Evolutionary conservation across 2,888 invertebrate species (phyloP).

Genomic region (Folsomia manolachei): DNA sequence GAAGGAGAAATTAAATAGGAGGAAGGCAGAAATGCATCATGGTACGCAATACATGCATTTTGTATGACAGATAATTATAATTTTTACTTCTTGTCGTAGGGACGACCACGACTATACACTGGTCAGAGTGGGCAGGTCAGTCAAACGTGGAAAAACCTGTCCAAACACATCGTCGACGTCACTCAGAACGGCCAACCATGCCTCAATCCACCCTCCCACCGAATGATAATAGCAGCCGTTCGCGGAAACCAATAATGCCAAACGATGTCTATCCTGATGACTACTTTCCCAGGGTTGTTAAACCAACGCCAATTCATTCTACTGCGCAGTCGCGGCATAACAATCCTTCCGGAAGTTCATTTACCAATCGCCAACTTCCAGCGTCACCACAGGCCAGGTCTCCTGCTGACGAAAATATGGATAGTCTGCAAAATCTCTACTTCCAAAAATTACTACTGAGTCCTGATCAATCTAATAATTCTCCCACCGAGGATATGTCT

Average conservation of each 20-base stretch:
- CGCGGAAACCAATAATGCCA: slow-evolving; percentile 22
- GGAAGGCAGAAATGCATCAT: too few relatives aligned
- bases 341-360: too few relatives aligned
- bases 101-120: background rate
- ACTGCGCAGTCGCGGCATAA: too few relatives aligned
- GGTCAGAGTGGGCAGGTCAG: background rate
- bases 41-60: background rate
- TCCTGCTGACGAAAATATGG: too few relatives aligned
- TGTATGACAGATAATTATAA: background rate
- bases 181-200: background rate
- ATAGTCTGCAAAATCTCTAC: too few relatives aligned
- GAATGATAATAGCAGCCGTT: background rate
- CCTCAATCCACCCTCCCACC: background rate
- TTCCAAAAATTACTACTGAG: too few relatives aligned
- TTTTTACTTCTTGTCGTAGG: too few relatives aligned
- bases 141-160: background rate
- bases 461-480: too few relatives aligned
- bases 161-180: background rate
- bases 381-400: too few relatives aligned
- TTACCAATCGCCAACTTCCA: too few relatives aligned
- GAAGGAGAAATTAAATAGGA: too few relatives aligned
- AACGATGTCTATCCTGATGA: slow-evolving; percentile 24
- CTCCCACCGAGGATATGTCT: too few relatives aligned
- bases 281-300: slow-evolving; percentile 28
- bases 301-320: slow-evolving; percentile 28